phyloP scores from a whole-genome alignment of 1,140 invertebrate genomes.

The Drosophila novamexicana region DNA sequence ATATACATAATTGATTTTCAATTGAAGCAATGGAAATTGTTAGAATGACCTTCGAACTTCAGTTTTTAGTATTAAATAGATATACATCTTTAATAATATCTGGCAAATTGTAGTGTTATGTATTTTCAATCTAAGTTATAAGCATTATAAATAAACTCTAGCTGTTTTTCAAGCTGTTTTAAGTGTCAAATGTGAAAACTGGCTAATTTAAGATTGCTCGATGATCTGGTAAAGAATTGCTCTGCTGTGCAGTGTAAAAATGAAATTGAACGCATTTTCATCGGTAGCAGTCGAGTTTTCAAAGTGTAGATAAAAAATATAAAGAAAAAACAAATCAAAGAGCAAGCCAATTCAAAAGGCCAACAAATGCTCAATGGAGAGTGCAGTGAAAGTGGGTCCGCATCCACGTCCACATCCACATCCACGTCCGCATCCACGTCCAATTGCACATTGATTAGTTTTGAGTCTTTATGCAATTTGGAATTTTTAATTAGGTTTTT shows the following conservation, averaged over 20 bases:
- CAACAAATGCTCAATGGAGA: constrained; percentile 67
- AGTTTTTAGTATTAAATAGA: no score
- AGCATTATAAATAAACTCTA: no score
- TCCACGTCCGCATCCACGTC: constrained; percentile 13
- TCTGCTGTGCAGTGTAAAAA: constrained; percentile 33
- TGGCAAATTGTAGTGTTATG: no score
- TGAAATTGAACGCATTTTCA: constrained; percentile 46
- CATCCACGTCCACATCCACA: neutral
- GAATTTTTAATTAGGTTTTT: constrained; percentile 66
- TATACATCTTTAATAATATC: no score
- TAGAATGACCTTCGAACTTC: no score
- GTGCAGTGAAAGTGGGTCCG: constrained; percentile 74
- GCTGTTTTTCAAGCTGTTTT: no score
- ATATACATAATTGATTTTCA: no score
- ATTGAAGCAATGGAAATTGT: no score
- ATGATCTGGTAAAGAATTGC: neutral
- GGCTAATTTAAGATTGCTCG: no score
- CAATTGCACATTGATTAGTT: constrained; percentile 51
- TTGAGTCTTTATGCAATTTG: constrained; percentile 44
- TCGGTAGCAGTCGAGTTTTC: constrained; percentile 34
- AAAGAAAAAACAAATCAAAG: constrained; percentile 14
- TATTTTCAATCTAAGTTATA: no score
- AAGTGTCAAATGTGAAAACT: no score
- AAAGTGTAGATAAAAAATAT: constrained; percentile 54
- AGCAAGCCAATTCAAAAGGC: constrained; percentile 41